phyloP scores from a whole-genome alignment of 2,797 vertebrate species.

The Crocodylus rhombifer region DNA sequence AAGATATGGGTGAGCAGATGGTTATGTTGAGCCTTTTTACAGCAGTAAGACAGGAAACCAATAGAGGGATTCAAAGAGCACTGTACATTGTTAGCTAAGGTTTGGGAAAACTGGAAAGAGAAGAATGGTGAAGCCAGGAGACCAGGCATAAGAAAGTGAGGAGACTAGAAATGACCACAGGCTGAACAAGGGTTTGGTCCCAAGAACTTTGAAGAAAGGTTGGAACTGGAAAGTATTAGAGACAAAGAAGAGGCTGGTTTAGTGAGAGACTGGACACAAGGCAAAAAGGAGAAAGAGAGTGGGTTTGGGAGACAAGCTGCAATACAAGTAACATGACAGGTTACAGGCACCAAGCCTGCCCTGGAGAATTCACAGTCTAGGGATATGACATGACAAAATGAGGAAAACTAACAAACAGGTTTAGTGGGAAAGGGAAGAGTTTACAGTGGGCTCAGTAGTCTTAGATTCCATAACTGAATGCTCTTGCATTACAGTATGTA shows the following conservation, averaged over 20 bases:
- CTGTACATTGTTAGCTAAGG: neutral
- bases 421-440: neutral
- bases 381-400: neutral
- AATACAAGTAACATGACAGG: neutral
- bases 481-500: neutral
- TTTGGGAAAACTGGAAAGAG: neutral
- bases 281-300: fast-evolving
- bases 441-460: neutral
- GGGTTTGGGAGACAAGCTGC: no score
- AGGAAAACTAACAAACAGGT: neutral
- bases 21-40: neutral
- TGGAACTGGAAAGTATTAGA: neutral
- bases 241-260: neutral
- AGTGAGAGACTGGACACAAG: fast-evolving
- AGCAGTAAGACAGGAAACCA: neutral
- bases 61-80: neutral
- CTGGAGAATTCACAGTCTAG: neutral
- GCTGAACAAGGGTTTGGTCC: fast-evolving
- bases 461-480: fast-evolving
- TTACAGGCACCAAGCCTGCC: neutral
- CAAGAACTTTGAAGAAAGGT: neutral
- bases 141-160: neutral
- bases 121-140: neutral
- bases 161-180: neutral
- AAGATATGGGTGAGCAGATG: fast-evolving